Conservation (phyloP, 2,888 invertebrate genomes). For the Tuberolachnus salignus region DNA sequence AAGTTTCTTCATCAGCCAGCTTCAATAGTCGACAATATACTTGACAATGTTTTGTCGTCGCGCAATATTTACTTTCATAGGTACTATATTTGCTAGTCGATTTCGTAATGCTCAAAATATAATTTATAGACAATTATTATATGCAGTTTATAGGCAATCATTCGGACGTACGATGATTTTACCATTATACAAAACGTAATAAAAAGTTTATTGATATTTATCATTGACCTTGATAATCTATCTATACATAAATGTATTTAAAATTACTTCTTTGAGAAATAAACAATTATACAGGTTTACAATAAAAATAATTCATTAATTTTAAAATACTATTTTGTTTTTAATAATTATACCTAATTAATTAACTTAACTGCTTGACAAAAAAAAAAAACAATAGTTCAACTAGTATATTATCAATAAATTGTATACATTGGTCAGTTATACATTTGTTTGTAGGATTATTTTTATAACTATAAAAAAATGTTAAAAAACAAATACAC, state of each 20-base stretch:
- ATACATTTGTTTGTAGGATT: background rate
- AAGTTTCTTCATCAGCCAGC: background rate
- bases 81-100: background rate
- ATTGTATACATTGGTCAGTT: too few relatives aligned
- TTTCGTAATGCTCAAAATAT: background rate
- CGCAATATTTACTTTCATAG: background rate
- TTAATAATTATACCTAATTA: too few relatives aligned
- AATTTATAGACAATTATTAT: constrained; percentile 5
- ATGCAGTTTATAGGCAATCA: too few relatives aligned
- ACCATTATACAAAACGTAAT: background rate
- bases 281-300: background rate
- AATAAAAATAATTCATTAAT: too few relatives aligned
- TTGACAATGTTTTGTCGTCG: background rate
- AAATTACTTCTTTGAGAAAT: background rate
- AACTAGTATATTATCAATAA: too few relatives aligned
- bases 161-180: background rate
- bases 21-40: background rate
- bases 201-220: background rate
- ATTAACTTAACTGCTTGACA: too few relatives aligned
- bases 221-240: background rate
- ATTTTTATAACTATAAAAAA: background rate
- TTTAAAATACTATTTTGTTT: too few relatives aligned
- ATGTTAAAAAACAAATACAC: too few relatives aligned
- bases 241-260: background rate
- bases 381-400: too few relatives aligned